Evolutionary conservation across 1,140 invertebrate genomes (phyloP), one percentile per base, ranked within the genome.

Genomic region (Drosophila sp.): DNA sequence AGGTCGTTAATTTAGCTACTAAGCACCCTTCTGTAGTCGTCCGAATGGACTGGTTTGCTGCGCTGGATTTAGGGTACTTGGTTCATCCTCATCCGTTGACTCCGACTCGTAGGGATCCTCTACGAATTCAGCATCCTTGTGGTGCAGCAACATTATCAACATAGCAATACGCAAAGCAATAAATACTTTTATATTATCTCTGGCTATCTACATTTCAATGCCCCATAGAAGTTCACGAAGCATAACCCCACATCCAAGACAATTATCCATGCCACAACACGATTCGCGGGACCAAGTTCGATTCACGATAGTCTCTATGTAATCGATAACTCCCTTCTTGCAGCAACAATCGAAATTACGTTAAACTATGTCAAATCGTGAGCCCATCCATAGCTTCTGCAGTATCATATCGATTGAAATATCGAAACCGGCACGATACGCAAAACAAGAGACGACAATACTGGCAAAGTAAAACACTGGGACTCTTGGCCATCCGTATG

Each of bases 141-240:
- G 68, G 50, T 69, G 60, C 0, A 29, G 2, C 2, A 56, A 7
- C 69, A 79, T 72, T 0, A 86, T 5, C 0, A 69, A 2, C 50
- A 82, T 3, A 1, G 44, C 72, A 5, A 77, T 17, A 0, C 60
- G 3, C 3, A 70, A 11, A 11, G 73, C 55, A 4, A 76, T 3
- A 30, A 78, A 60, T 3, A 77, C 17, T 5, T 71, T 66, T 5
- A 77, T 47, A 57, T 79, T 89, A 40, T 87, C 80, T 23, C 83
- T 70, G 1, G 84, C 77, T 4, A 89, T 76, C 32, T 87, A 79
- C 76, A 44, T 68, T 27, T 83, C 61, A 3, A 89, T 44, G 1
- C 10, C 44, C 30, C 44, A 29, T n/a, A 82, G 11, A 58, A 60
- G 71, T 1, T 56, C 5, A 2, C 17, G 27, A 5, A 87, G 44